Evolutionary conservation across 2,113 vertebrate genomes (phyloP).

Genomic region (Symphodus melops): DNA sequence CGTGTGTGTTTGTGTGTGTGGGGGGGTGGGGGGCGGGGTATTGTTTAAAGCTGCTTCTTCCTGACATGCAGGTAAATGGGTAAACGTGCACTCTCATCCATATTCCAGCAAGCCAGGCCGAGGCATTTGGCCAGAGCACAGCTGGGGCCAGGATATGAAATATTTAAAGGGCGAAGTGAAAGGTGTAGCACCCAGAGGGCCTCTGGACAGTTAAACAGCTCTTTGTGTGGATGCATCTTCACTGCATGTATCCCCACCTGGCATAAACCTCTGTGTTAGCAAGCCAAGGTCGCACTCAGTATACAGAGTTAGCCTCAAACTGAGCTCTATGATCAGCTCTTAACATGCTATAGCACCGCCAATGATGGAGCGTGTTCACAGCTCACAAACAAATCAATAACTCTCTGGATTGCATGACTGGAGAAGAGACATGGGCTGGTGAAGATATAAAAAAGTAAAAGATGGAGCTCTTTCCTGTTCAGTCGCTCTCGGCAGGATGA

Average conservation of each 20-base stretch:
- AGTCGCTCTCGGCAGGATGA: conserved; percentile 57
- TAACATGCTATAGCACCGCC: conserved; percentile 53
- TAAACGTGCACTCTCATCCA: conserved; percentile 84
- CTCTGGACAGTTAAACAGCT: conserved; percentile 80
- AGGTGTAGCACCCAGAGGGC: conserved; percentile 77
- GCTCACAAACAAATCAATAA: conserved; percentile 71
- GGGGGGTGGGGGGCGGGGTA: conserved; percentile 45
- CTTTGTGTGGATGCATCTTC: conserved; percentile 73
- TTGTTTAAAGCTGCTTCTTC: conserved; percentile 77
- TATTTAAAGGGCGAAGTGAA: conserved; percentile 84
- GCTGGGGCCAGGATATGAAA: conserved; percentile 80
- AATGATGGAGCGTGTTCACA: conserved; percentile 64
- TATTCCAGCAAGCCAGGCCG: conserved; percentile 82
- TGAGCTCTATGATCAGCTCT: conserved; percentile 74
- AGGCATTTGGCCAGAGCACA: conserved; percentile 70
- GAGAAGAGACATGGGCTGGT: conserved; percentile 49
- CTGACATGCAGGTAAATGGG: conserved; percentile 84
- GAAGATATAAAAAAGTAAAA: conserved; percentile 60
- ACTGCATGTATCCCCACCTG: conserved; percentile 68
- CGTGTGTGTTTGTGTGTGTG: conserved; percentile 6
- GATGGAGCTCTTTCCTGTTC: conserved; percentile 35
- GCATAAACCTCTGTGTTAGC: conserved; percentile 53
- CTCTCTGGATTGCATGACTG: conserved; percentile 61
- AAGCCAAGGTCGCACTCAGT: conserved; percentile 65
- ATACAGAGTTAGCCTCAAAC: conserved; percentile 65